A percentile compares a stretch with the other conserved stretches of the same genome.
These are phyloP conservation scores for Leguminivora glycinivorella DNA, from an alignment of 1,140 invertebrate species.

Conservation along the genomic window DNA sequence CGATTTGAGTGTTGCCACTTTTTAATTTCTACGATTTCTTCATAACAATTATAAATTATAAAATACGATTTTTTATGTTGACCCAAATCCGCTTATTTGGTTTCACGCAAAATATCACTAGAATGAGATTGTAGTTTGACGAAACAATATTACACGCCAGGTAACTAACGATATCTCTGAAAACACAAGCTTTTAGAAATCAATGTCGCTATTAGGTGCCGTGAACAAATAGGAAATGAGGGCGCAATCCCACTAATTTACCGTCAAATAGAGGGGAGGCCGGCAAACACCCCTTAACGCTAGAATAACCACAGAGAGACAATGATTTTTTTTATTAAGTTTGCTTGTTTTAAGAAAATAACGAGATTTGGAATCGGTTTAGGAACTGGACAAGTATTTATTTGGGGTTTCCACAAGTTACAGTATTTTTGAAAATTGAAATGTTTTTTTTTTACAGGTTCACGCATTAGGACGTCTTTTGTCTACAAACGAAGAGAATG, in stretches of 20 bases:
- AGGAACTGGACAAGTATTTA: not conserved
- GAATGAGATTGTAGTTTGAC: too few species aligned
- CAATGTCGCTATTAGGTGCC: constrained; percentile 28
- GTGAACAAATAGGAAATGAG: constrained; percentile 28
- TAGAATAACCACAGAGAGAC: constrained; percentile 16
- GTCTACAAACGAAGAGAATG: too few species aligned
- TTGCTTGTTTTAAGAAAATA: constrained; percentile 19
- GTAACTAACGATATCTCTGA: not conserved
- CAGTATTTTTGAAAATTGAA: not conserved
- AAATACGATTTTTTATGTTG: too few species aligned
- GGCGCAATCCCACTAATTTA: constrained; percentile 30
- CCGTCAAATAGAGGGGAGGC: constrained; percentile 26
- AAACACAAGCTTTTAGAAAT: constrained; percentile 25
- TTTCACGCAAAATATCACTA: too few species aligned
- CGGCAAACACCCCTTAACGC: constrained; percentile 24
- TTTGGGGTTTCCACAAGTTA: not conserved
- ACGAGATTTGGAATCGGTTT: not conserved
- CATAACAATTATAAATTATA: too few species aligned
- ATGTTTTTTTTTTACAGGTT: not conserved
- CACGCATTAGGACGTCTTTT: too few species aligned
- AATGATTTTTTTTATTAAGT: constrained; percentile 16
- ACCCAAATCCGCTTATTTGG: too few species aligned
- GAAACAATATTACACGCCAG: not conserved
- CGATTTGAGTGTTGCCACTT: too few species aligned
- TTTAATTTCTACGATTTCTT: too few species aligned